Percentiles rank a stretch among this genome's conserved stretches.
Conservation (phyloP, 2,888 invertebrate species). For the Drosophila testacea region DNA sequence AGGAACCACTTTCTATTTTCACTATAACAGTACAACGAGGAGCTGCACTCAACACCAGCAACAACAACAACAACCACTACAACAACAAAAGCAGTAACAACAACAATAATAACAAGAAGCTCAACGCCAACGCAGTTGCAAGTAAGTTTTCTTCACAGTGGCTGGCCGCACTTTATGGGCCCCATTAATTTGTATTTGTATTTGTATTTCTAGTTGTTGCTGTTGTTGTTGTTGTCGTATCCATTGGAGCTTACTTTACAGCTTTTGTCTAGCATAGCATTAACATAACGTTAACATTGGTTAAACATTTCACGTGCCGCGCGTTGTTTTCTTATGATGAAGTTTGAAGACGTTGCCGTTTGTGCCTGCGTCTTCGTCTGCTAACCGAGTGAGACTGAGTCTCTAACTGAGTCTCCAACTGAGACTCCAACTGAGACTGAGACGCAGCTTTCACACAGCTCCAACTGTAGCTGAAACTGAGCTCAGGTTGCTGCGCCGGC, state of each 20-base stretch:
- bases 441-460: conserved; percentile 75
- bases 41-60: conserved; percentile 43
- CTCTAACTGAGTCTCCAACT: conserved; percentile 55
- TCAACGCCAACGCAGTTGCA: conserved; percentile 63
- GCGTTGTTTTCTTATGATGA: conserved; percentile 2
- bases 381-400: conserved; percentile 59
- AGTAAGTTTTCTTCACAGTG: conserved; percentile 68
- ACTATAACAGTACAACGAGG: conserved; percentile 77
- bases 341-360: conserved; percentile 43
- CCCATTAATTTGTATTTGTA: conserved; percentile 62
- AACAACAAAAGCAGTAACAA: conserved; percentile 20
- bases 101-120: conserved; percentile 27
- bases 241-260: conserved; percentile 56
- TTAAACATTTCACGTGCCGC: conserved; percentile 71
- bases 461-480: conserved; percentile 47
- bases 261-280: conserved; percentile 66
- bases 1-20: conserved; percentile 85
- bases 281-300: conserved; percentile 63
- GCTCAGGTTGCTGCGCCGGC: conserved; percentile 32
- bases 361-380: conserved; percentile 60
- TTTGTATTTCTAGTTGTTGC: conserved; percentile 27
- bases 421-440: conserved; percentile 39
- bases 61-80: conserved; percentile 16
- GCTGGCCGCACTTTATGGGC: conserved; percentile 67
- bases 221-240: conserved; percentile 33